Conservation (phyloP, 2,797 vertebrate genomes). For the Cheirogaleus major region DNA sequence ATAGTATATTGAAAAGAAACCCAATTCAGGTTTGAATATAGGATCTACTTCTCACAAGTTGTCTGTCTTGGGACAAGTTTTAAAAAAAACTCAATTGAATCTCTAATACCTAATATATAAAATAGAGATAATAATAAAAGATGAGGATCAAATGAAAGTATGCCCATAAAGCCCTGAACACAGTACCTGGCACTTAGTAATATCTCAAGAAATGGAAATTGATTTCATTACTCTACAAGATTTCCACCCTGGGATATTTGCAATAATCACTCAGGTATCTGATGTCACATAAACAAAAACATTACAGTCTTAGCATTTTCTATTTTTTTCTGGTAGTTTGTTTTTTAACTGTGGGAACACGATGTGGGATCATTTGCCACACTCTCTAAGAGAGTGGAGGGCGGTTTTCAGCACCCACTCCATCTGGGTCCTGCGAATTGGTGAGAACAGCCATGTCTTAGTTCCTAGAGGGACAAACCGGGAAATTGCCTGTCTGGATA, state of each 20-base stretch:
- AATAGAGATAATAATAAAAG: neutral
- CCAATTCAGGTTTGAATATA: neutral
- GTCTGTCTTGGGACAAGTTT: neutral
- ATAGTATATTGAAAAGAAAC: neutral
- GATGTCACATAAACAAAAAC: neutral
- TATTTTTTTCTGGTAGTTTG: neutral
- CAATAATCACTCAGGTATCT: neutral
- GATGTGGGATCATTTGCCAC: neutral
- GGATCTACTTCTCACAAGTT: neutral
- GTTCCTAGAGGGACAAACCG: slow-evolving; percentile 31
- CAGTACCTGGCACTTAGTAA: neutral
- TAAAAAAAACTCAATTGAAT: neutral
- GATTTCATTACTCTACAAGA: neutral
- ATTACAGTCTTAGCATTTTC: neutral
- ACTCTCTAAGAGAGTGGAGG: neutral
- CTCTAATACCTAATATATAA: neutral
- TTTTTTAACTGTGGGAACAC: neutral
- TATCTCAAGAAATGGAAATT: neutral
- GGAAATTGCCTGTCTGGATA: slow-evolving; percentile 13
- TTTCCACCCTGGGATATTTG: neutral
- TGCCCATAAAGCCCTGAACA: neutral
- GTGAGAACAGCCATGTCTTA: neutral
- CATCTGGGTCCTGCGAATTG: neutral
- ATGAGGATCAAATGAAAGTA: neutral
- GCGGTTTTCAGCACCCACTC: neutral